phyloP scores from a whole-genome alignment of 2,797 vertebrate species.

The Darevskia nairensis region DNA sequence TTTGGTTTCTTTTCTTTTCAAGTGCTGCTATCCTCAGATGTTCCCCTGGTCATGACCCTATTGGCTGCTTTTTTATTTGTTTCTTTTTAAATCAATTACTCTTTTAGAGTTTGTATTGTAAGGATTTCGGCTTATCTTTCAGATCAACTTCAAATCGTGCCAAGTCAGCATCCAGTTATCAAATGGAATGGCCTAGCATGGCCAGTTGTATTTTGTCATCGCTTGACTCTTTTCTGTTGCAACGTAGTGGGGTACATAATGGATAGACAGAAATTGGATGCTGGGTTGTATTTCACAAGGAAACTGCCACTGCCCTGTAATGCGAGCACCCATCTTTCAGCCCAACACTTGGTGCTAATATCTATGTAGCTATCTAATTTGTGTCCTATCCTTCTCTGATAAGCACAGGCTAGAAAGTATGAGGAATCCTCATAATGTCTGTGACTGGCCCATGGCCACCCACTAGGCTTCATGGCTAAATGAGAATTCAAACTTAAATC shows the following conservation, averaged over 20 bases:
- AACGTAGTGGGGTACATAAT: not conserved
- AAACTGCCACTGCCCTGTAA: not conserved
- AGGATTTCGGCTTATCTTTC: not conserved
- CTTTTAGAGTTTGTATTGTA: too few species aligned
- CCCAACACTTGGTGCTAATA: not conserved
- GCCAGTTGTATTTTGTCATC: not conserved
- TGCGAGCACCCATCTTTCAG: not conserved
- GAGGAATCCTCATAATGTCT: too few species aligned
- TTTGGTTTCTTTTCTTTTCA: not conserved
- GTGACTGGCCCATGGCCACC: too few species aligned
- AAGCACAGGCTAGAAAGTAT: too few species aligned
- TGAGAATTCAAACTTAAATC: too few species aligned
- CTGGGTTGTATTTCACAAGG: not conserved
- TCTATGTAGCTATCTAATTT: not conserved
- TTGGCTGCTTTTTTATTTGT: too few species aligned
- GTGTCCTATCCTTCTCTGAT: too few species aligned
- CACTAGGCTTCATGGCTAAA: too few species aligned
- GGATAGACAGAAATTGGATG: not conserved
- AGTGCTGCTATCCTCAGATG: not conserved
- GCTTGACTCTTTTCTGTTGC: not conserved
- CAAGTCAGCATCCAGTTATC: not conserved
- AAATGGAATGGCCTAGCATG: not conserved
- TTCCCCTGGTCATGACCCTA: not conserved
- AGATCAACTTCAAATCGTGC: not conserved
- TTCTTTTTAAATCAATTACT: too few species aligned